phyloP scores from a whole-genome alignment of 2,888 invertebrate species.

The Cantharis flavilabris region DNA sequence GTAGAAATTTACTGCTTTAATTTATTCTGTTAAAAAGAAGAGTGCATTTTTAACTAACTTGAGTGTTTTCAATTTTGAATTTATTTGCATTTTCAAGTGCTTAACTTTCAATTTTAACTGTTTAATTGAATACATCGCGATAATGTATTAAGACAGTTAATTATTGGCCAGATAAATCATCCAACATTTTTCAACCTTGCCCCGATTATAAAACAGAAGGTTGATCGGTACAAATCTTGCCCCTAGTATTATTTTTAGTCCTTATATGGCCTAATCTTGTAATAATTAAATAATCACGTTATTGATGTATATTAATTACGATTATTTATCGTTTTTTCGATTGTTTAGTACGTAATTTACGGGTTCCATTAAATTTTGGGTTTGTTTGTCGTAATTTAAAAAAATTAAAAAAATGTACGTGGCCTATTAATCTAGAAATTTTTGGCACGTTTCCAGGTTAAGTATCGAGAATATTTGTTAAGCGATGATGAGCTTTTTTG shows the following conservation, averaged over 20 bases:
- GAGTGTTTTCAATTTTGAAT: not conserved
- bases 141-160: not conserved
- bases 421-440: not conserved
- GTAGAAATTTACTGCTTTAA: not conserved
- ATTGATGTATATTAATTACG: not conserved
- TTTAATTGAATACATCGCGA: not conserved
- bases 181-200: slow-evolving; percentile 33
- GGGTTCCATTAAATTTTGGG: not conserved
- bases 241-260: slow-evolving; percentile 13
- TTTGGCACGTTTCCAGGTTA: slow-evolving; percentile 2
- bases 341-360: not conserved
- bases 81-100: not conserved
- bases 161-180: not conserved
- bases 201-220: slow-evolving; percentile 37
- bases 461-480: not conserved
- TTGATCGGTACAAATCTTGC: slow-evolving; percentile 26
- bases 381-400: not conserved
- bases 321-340: not conserved
- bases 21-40: not conserved
- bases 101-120: not conserved
- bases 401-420: not conserved
- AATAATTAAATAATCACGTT: not conserved
- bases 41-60: not conserved
- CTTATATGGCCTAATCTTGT: slow-evolving; percentile 9
- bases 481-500: not conserved